Base-by-base conservation (phyloP, 2,888 invertebrate genomes). In the Metallyticus violacea region DNA sequence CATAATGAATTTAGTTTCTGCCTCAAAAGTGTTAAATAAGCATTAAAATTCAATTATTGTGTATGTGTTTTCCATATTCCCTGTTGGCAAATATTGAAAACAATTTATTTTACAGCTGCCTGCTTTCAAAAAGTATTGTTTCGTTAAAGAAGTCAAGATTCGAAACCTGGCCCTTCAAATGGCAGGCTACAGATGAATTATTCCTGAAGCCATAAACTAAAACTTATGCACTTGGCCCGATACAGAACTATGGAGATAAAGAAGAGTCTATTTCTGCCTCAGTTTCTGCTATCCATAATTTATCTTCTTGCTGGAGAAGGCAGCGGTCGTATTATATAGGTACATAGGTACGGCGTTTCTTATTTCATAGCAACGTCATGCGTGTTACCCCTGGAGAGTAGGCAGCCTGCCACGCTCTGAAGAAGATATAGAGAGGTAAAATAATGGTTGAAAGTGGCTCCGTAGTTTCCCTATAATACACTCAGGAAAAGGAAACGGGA, bases 351-450 rank as follows among this genome's bases (percentile, higher is more conserved):
- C 40, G 77, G 29, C 26, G 77, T 77, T 28, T n/a, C 77, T 83
- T 83, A 83, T 76, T 82, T 26, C 82, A 82, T 82, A 76, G 15
- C 82, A 77, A 77, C 77, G 77, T 77, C 77, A 83, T 77, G 83
- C 77, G 77, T 77, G 77, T 30, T 40, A 26, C 40, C 83, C 83
- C 83, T 27, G n/a, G 83, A 77, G 77, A 83, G 25, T 26, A 7
- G 29, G 28, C 79, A 76, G 62, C 26, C 28, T 9, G 22, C 25
- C 83, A 77, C 77, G 30, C 81, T 81, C 81, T 25, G 81, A 28
- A 22, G 80, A 28, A 83, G 77, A n/a, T 83, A 83, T 83, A 83
- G 83, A 83, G 83, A 83, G 83, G 83, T 83, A 77, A 77, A 83
- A 22, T 83, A 83, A 83, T 83, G 77, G 77, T 29, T 77, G 15